A percentile compares a stretch with the other conserved stretches of the same genome.
phyloP scores from a whole-genome alignment of 2,888 invertebrate genomes.

The Phymatocera aterrima region DNA sequence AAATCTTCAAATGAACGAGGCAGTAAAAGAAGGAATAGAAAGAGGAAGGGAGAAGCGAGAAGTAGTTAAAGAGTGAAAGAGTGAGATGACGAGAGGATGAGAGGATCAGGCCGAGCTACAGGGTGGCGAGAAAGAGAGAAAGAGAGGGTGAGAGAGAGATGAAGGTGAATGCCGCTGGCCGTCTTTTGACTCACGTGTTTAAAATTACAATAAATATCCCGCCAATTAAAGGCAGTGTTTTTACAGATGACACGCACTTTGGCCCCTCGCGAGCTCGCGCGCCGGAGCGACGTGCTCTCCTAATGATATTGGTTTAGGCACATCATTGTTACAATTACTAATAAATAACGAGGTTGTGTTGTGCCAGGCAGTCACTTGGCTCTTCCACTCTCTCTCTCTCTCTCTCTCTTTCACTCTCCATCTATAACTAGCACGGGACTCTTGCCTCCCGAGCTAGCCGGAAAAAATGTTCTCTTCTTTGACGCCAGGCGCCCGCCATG shows the following conservation, averaged over 20 bases:
- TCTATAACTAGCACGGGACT: conserved; percentile 47
- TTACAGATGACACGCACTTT: conserved; percentile 68
- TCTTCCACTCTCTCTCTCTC: conserved; percentile 42
- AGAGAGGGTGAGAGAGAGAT: conserved; percentile 36
- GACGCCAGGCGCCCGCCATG: conserved; percentile 37
- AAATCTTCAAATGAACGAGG: conserved; percentile 33
- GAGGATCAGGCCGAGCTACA: too few relatives aligned
- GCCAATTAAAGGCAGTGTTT: conserved; percentile 68
- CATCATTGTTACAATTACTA: conserved; percentile 64
- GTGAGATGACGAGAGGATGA: not conserved
- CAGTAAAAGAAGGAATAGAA: conserved; percentile 9
- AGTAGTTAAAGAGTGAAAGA: conserved; percentile 2
- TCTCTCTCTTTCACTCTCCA: conserved; percentile 32
- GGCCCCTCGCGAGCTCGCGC: conserved; percentile 22
- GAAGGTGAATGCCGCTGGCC: conserved; percentile 43
- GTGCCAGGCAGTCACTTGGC: conserved; percentile 41
- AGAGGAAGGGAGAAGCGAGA: not conserved
- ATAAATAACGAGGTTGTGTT: conserved; percentile 64
- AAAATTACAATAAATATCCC: conserved; percentile 69
- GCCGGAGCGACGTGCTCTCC: conserved; percentile 58
- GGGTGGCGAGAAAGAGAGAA: conserved; percentile 37
- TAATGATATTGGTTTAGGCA: conserved; percentile 67
- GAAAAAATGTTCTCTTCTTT: conserved; percentile 15
- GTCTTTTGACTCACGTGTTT: conserved; percentile 64
- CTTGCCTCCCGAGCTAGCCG: conserved; percentile 47